Percentiles rank a stretch among this genome's conserved stretches.
phyloP scores from a whole-genome alignment of 2,797 vertebrate genomes.

The Chelon auratus region DNA sequence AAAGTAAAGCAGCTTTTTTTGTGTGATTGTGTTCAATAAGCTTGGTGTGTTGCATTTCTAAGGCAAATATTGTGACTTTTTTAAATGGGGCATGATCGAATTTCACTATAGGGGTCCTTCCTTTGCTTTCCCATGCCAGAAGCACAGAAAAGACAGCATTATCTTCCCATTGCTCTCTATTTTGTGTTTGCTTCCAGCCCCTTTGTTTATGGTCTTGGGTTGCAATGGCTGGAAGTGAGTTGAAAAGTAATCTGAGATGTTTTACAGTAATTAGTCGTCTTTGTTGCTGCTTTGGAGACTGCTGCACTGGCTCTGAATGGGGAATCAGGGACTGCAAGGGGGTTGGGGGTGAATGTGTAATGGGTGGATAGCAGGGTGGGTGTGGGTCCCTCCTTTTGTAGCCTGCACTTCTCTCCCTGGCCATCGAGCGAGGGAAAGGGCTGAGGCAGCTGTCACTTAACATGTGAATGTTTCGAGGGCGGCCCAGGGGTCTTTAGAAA shows the following conservation, averaged over 20 bases:
- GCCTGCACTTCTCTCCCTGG: conserved; percentile 74
- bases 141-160: conserved; percentile 55
- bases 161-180: conserved; percentile 47
- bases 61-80: conserved; percentile 68
- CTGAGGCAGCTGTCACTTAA: conserved; percentile 90
- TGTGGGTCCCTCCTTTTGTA: conserved; percentile 85
- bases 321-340: conserved; percentile 65
- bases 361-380: conserved; percentile 75
- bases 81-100: conserved; percentile 54
- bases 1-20: conserved; percentile 4
- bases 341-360: conserved; percentile 71
- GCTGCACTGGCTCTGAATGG: conserved; percentile 79
- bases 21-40: conserved; percentile 30
- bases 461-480: conserved; percentile 88
- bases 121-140: conserved; percentile 60
- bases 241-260: conserved; percentile 85
- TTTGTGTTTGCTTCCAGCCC: conserved; percentile 49
- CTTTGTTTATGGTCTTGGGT: conserved; percentile 68
- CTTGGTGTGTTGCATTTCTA: conserved; percentile 22
- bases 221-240: conserved; percentile 73
- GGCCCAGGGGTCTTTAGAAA: conserved; percentile 84
- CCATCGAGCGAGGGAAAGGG: conserved; percentile 75
- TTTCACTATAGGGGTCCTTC: conserved; percentile 62
- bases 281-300: conserved; percentile 80
- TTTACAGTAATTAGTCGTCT: conserved; percentile 87